phyloP scores from a whole-genome alignment of 2,888 invertebrate species.

The Philonicus albiceps region DNA sequence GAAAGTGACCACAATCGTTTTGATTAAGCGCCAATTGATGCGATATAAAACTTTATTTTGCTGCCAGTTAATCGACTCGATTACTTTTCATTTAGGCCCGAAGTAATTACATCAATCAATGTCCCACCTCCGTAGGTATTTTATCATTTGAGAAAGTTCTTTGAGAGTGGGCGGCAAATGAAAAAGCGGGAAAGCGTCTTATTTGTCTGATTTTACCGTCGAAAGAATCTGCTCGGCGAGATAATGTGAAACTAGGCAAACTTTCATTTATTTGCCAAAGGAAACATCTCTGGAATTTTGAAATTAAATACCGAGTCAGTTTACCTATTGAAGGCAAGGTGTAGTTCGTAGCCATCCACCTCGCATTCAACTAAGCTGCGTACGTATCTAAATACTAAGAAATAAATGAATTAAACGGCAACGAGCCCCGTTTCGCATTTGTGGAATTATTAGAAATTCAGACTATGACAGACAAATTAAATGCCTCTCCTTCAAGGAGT shows the following conservation, averaged over 20 bases:
- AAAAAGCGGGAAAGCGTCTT: not conserved
- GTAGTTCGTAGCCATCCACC: not conserved
- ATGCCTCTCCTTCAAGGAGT: not conserved
- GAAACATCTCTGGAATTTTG: slow-evolving; percentile 24
- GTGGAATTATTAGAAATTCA: not conserved
- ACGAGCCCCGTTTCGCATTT: not conserved
- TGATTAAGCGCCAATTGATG: slow-evolving; percentile 7
- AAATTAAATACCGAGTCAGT: slow-evolving; percentile 25
- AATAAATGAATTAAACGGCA: not conserved
- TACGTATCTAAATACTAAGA: not conserved
- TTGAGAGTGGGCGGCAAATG: not conserved
- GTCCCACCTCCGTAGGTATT: not conserved
- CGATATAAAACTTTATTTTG: not conserved
- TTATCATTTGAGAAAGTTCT: not conserved
- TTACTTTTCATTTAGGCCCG: slow-evolving; percentile 39
- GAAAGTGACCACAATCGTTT: not conserved
- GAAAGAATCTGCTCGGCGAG: not conserved
- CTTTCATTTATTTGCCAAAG: slow-evolving; percentile 5
- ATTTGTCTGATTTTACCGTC: not conserved
- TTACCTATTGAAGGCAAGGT: not conserved
- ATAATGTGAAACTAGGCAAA: not conserved
- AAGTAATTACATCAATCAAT: slow-evolving; percentile 40
- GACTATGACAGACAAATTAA: not conserved
- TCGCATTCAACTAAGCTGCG: not conserved
- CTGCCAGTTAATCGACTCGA: slow-evolving; percentile 34